Evolutionary conservation across 2,888 invertebrate genomes (phyloP).

Genomic region (Orthosia incerta): DNA sequence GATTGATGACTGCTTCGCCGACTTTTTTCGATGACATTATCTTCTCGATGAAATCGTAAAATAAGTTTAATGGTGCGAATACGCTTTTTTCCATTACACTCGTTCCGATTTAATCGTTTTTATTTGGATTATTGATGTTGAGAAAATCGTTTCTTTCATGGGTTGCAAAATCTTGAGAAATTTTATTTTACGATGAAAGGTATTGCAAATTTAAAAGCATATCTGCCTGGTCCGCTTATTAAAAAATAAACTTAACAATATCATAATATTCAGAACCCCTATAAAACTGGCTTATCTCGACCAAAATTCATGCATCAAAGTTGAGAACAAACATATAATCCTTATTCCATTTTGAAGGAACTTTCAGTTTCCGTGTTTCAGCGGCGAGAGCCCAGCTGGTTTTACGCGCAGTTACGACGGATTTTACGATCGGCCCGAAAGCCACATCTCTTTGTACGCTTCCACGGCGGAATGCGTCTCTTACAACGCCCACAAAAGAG

Average conservation of each 20-base stretch:
- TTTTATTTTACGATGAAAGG: not conserved
- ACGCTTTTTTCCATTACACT: constrained; percentile 69
- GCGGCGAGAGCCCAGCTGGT: constrained; percentile 64
- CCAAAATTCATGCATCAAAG: constrained; percentile 56
- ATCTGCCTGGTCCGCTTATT: not conserved
- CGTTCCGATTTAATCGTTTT: constrained; percentile 52
- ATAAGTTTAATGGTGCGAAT: constrained; percentile 70
- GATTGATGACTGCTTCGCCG: constrained; percentile 75
- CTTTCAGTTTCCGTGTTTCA: constrained; percentile 52
- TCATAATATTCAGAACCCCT: constrained; percentile 1
- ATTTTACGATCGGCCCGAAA: constrained; percentile 77
- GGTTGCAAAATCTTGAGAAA: not conserved
- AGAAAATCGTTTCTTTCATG: constrained; percentile 4
- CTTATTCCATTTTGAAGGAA: constrained; percentile 56
- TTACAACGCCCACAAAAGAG: constrained; percentile 68
- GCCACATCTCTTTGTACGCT: constrained; percentile 73
- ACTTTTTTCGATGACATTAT: constrained; percentile 76
- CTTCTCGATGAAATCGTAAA: constrained; percentile 72
- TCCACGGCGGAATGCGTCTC: constrained; percentile 65
- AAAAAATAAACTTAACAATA: constrained; percentile 9
- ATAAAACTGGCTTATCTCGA: constrained; percentile 28
- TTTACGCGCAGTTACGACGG: constrained; percentile 72
- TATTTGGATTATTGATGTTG: constrained; percentile 52
- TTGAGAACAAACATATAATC: constrained; percentile 60
- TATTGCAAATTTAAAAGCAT: not conserved